A percentile compares a stretch with the other conserved stretches of the same genome.
These are phyloP conservation scores for Dermatemys mawii DNA, from an alignment of 2,113 vertebrate species.

Conservation along the genomic window DNA sequence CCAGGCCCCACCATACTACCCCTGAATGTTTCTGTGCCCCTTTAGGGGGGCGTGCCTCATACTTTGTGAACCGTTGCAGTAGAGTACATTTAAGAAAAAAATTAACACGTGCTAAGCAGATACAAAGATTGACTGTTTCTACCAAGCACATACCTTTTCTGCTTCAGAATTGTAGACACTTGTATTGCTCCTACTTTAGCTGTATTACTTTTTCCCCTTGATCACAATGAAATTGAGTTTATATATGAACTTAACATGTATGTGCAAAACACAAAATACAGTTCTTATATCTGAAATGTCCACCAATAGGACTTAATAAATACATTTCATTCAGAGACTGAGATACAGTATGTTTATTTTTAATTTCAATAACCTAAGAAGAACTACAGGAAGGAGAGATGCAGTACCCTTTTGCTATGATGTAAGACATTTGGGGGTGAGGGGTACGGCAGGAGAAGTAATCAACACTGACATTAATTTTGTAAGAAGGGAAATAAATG, in stretches of 20 bases:
- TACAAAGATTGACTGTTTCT: conserved; percentile 62
- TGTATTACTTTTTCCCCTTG: conserved; percentile 37
- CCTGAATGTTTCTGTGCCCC: no score
- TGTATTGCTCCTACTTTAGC: conserved; percentile 56
- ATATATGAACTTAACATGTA: conserved; percentile 65
- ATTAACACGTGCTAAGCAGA: conserved; percentile 55
- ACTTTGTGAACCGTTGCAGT: not conserved
- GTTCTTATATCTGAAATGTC: conserved; percentile 55
- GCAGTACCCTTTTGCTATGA: conserved; percentile 81
- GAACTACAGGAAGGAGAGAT: conserved; percentile 79
- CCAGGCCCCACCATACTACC: no score
- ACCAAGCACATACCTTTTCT: conserved; percentile 34
- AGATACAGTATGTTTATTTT: conserved; percentile 79
- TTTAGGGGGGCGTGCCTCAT: no score
- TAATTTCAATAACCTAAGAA: conserved; percentile 77
- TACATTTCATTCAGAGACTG: conserved; percentile 76
- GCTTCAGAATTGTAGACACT: conserved; percentile 56
- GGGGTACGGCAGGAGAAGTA: conserved; percentile 36
- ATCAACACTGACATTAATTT: conserved; percentile 44
- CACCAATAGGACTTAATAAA: conserved; percentile 75
- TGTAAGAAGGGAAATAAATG: not conserved
- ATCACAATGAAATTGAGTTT: conserved; percentile 51
- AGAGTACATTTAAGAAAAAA: conserved; percentile 44
- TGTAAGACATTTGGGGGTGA: conserved; percentile 67
- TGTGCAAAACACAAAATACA: conserved; percentile 68